Evolutionary conservation across 2,797 vertebrate genomes (phyloP), one percentile per base, ranked within the genome.

Genomic region (Gouania willdenowi): DNA sequence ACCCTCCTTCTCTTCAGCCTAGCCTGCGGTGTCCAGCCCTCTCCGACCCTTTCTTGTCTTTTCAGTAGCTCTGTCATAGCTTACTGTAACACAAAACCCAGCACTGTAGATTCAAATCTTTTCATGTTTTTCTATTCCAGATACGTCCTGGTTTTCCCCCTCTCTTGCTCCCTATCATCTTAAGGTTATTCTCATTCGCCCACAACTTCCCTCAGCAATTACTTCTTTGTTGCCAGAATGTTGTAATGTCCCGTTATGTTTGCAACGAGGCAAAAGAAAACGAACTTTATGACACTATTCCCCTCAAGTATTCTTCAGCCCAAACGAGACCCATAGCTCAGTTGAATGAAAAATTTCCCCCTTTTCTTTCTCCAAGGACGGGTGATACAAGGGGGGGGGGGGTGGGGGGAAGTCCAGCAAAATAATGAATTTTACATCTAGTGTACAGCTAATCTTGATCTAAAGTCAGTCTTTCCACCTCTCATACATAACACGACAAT

Each of bases 221-320:
- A 61, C 47, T 55, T 57, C 39, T 64, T 6, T 30, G 33, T 34
- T 34, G 58, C 66, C 66, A 66, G 63, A 76, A 50, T 33, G 59
- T 55, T 62, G 68, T 67, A 67, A 75, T 72, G 70, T 50, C 72
- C 46, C 48, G 27, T 64, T 62, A 57, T 48, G 63, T 75, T 72
- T 60, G 71, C 58, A 67, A 63, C 52, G 62, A 48, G 38, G 53
- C 50, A 52, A 41, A 57, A 49, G 49, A 26, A 45, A n/a, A n/a
- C n/a, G n/a, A 10, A 10, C 78, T 87, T 83, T 86, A 87, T 87
- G 87, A 90, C 81, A 44, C 63, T 64, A 45, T 69, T 85, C 75
- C 71, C 56, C 71, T 65, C 24, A 51, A 58, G 57, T 70, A 57
- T 43, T 70, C 65, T 67, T 54, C 50, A 30, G 79, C 64, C 66